Conservation (phyloP, 1,140 invertebrate species). For the Brachystomella parvula region DNA sequence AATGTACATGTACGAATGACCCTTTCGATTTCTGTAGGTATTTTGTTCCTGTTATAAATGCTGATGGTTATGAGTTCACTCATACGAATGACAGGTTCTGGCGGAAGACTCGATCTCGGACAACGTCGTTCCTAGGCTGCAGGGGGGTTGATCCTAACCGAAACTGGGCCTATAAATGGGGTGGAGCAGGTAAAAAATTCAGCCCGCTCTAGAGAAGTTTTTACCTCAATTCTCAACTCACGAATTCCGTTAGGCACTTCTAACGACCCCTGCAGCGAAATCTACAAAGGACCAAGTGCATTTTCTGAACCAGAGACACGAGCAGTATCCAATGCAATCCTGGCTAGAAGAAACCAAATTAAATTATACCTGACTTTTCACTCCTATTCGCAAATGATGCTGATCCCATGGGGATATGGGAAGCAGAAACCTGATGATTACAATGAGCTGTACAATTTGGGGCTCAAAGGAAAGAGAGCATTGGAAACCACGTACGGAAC, state of each 20-base stretch:
- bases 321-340: slow-evolving; percentile 58
- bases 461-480: slow-evolving; percentile 54
- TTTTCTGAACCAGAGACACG: slow-evolving; percentile 56
- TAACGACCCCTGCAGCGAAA: slow-evolving; percentile 20
- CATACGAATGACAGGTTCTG: slow-evolving; percentile 50
- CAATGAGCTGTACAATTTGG: slow-evolving; percentile 57
- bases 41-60: slow-evolving; percentile 70
- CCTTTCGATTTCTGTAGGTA: slow-evolving; percentile 49
- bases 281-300: slow-evolving; percentile 19
- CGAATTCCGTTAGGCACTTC: slow-evolving; percentile 16
- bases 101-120: slow-evolving; percentile 58
- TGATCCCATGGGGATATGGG: slow-evolving; percentile 77
- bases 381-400: slow-evolving; percentile 73
- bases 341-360: slow-evolving; percentile 49
- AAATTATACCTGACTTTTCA: slow-evolving; percentile 75
- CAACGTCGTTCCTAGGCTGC: slow-evolving; percentile 2
- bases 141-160: slow-evolving; percentile 46
- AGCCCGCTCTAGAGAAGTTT: neutral
- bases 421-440: slow-evolving; percentile 59
- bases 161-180: slow-evolving; percentile 29
- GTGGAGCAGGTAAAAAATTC: slow-evolving; percentile 3
- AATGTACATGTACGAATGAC: too few relatives aligned
- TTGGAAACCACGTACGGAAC: slow-evolving; percentile 59
- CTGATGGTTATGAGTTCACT: slow-evolving; percentile 54
- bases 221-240: neutral